Conservation (phyloP, 2,113 vertebrate species). For the Nothocercus julius region DNA sequence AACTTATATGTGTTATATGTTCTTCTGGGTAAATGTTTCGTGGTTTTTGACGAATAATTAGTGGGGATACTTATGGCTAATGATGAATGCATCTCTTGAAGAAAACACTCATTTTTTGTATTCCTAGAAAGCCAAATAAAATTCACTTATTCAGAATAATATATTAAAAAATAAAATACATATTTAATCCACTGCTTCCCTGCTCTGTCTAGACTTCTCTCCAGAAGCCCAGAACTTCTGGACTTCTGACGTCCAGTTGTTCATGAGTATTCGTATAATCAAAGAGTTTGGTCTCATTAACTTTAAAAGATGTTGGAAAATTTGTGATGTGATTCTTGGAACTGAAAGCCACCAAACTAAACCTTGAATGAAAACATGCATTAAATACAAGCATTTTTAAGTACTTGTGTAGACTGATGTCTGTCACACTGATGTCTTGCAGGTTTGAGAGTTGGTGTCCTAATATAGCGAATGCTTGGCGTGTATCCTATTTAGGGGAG, state of each 20-base stretch:
- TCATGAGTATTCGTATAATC: fast-evolving
- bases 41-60: not conserved
- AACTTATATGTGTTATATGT: not conserved
- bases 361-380: not conserved
- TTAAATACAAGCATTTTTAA: not conserved
- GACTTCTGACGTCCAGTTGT: not conserved
- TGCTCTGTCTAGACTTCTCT: not conserved
- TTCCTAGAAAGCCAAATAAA: not conserved
- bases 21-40: not conserved
- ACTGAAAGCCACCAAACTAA: not conserved
- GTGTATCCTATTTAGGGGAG: not conserved
- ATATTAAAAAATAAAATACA: not conserved
- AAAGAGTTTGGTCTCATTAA: not conserved
- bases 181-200: not conserved
- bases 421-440: not conserved
- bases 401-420: not conserved
- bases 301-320: not conserved
- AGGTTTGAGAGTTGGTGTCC: not conserved
- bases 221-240: not conserved
- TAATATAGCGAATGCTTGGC: not conserved
- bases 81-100: not conserved
- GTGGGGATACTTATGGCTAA: not conserved
- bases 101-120: not conserved
- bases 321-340: not conserved
- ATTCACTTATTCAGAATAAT: not conserved